Evolutionary conservation across 2,888 invertebrate genomes (phyloP), one percentile per base, ranked within the genome.

Genomic region (Eristalinus aeneus): DNA sequence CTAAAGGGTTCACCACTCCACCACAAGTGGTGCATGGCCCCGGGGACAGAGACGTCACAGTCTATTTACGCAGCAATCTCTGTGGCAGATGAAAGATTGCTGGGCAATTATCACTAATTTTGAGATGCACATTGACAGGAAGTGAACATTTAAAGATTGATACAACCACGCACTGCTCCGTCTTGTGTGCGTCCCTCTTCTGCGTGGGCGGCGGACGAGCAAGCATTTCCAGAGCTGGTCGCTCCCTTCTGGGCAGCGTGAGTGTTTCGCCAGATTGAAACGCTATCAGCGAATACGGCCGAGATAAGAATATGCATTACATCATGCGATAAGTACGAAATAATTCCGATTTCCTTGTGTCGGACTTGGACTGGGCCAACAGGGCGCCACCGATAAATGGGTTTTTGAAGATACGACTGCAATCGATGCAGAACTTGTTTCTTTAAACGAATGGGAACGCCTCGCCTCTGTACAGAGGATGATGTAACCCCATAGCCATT

Each of bases 41-140:
- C 27, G 27, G 27, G 2, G 27, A 27, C 27, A 68, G 22, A 63
- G 46, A 63, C 31, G 71, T 67, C 61, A 82, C 27, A 72, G 61
- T 60, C 68, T 82, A 82, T 86, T 81, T 82, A 65, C 73, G 81
- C 73, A 75, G 84, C 60, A 63, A 31, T 63, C 69, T 16, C 46
- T 5, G 22, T 60, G 53, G 76, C 77, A 65, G 76, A 77, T 73
- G 64, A 64, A 69, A 69, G 81, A 81, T 77, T 77, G 65, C 68
- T 46, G 65, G 68, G 77, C 85, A 86, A 86, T 86, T 86, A 86
- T 86, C 82, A 86, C 85, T 86, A 77, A 86, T 86, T 86, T 85
- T 63, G 20, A 74, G 69, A 82, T 77, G 85, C 76, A 77, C 53
- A 67, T 69, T 64, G 68, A 69, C 85, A 81, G 85, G 85, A 86